phyloP scores from a whole-genome alignment of 2,888 invertebrate genomes.

The Cantharis flavilabris region DNA sequence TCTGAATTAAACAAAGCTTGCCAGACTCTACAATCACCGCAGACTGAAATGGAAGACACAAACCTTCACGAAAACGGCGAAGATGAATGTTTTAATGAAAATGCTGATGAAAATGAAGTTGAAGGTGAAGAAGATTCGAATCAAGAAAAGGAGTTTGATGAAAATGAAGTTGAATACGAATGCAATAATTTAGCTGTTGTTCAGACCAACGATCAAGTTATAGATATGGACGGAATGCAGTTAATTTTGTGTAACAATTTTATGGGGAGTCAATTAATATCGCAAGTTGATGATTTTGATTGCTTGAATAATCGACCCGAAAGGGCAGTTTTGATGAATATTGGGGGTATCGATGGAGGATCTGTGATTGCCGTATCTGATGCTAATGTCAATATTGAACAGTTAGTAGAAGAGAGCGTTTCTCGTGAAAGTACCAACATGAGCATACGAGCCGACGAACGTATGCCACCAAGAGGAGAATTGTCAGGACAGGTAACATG shows the following conservation, averaged over 20 bases:
- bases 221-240: constrained; percentile 59
- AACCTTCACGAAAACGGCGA: background rate
- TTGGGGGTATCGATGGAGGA: constrained; percentile 44
- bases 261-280: constrained; percentile 45
- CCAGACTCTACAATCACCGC: constrained; percentile 43
- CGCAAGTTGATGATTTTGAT: constrained; percentile 50
- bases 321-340: constrained; percentile 49
- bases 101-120: background rate
- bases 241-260: constrained; percentile 50
- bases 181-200: constrained; percentile 2
- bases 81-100: constrained; percentile 7
- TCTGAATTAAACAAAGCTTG: constrained; percentile 55
- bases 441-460: constrained; percentile 83
- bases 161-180: background rate
- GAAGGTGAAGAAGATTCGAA: background rate
- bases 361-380: constrained; percentile 33
- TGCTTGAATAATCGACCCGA: constrained; percentile 39
- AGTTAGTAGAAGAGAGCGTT: constrained; percentile 46
- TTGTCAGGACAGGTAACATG: constrained; percentile 76
- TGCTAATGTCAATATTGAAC: constrained; percentile 52
- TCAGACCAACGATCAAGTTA: constrained; percentile 41
- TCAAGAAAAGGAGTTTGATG: constrained; percentile 2
- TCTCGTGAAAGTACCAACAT: constrained; percentile 65
- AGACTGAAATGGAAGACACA: constrained; percentile 1
- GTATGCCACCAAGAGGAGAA: constrained; percentile 86